phyloP scores from a whole-genome alignment of 2,113 vertebrate genomes.

The Mormoops blainvillei region DNA sequence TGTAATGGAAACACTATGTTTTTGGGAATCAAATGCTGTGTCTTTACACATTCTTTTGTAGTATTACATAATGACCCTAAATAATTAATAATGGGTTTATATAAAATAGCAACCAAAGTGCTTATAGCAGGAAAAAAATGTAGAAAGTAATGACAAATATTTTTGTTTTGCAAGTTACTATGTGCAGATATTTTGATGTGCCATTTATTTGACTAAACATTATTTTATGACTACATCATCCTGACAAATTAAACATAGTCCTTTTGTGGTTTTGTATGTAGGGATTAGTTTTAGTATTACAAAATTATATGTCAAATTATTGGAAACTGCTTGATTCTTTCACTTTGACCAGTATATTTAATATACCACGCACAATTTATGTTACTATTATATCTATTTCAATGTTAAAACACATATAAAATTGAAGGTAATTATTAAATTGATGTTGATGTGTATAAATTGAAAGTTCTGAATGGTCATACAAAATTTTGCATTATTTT shows the following conservation, averaged over 20 bases:
- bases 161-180: constrained; percentile 31
- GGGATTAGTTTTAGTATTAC: constrained; percentile 4
- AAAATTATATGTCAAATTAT: constrained; percentile 19
- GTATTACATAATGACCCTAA: background rate
- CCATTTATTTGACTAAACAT: constrained; percentile 44
- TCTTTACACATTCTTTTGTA: constrained; percentile 4
- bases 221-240: constrained; percentile 18
- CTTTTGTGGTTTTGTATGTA: constrained; percentile 38
- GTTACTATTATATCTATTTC: constrained; percentile 16
- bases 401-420: constrained; percentile 25
- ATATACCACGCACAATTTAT: constrained; percentile 49
- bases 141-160: constrained; percentile 19
- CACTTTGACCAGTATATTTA: background rate
- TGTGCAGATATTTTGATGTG: constrained; percentile 26
- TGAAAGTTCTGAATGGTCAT: constrained; percentile 46
- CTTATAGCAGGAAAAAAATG: background rate
- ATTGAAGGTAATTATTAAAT: constrained; percentile 12
- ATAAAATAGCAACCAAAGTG: background rate
- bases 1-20: background rate
- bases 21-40: constrained; percentile 23
- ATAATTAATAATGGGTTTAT: background rate
- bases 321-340: background rate
- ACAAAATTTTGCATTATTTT: constrained; percentile 25
- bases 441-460: constrained; percentile 59
- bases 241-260: constrained; percentile 55